Evolutionary conservation across 2,113 vertebrate genomes (phyloP).

Genomic region (Anarhynchus alexandrinus): DNA sequence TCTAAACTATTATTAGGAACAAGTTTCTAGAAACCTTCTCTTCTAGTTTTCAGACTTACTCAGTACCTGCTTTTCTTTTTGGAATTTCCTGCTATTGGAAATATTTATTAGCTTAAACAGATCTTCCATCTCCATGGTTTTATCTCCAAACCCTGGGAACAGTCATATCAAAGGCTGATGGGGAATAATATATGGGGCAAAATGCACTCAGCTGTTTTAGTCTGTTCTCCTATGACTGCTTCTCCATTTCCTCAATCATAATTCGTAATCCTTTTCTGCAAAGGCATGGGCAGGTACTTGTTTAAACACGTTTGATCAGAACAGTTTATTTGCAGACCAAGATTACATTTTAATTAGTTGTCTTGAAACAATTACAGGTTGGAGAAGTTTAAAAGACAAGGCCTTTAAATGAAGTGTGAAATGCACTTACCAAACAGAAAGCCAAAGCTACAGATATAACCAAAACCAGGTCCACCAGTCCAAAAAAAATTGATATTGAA

Average conservation of each 20-base stretch:
- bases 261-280: background rate
- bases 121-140: background rate
- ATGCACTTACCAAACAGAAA: background rate
- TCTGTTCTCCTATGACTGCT: background rate
- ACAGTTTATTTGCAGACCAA: background rate
- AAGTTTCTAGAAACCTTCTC: background rate
- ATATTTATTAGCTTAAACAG: background rate
- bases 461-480: background rate
- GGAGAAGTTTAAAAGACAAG: background rate
- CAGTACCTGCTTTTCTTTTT: background rate
- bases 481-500: background rate
- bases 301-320: fast-evolving
- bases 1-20: background rate
- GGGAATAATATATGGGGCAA: background rate
- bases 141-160: background rate
- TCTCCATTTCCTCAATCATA: background rate
- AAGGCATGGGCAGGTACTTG: background rate
- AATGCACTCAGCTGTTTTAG: background rate
- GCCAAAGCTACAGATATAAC: background rate
- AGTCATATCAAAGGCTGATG: too few relatives aligned
- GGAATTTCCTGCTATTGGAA: too few relatives aligned
- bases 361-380: background rate
- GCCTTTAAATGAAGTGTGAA: background rate
- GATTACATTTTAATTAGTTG: background rate
- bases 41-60: background rate